These are phyloP conservation scores for Microctonus aethiopoides DNA, from an alignment of 2,888 invertebrate genomes.

Conservation along the genomic window DNA sequence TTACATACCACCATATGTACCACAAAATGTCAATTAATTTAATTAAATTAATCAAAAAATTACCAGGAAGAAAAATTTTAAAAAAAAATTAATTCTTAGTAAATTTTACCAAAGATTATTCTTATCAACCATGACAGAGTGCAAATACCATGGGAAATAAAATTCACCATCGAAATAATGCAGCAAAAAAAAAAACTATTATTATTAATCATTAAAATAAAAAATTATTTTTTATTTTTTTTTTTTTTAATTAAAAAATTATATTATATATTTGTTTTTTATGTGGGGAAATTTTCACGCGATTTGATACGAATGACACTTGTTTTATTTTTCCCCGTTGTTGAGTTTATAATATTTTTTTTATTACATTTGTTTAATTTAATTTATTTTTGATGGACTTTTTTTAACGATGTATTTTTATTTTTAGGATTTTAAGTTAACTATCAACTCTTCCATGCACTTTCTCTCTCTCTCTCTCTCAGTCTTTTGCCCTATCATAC, in stretches of 20 bases:
- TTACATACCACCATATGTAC: slow-evolving; percentile 64
- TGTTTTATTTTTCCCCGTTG: no score
- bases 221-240: no score
- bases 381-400: background rate
- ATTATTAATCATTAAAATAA: no score
- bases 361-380: background rate
- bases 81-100: background rate
- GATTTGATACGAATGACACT: no score
- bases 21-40: slow-evolving; percentile 56
- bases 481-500: background rate
- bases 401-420: no score
- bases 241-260: no score
- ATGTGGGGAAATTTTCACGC: no score
- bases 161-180: background rate
- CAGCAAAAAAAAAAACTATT: no score
- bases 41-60: background rate
- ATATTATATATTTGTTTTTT: no score
- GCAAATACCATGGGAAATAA: background rate
- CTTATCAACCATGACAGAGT: no score
- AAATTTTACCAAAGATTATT: no score
- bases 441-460: background rate
- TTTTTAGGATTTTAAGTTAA: background rate
- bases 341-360: background rate
- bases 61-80: background rate
- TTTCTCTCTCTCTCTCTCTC: background rate